These are phyloP conservation scores for Perodicticus potto DNA, from an alignment of 2,797 vertebrate genomes.

Conservation along the genomic window DNA sequence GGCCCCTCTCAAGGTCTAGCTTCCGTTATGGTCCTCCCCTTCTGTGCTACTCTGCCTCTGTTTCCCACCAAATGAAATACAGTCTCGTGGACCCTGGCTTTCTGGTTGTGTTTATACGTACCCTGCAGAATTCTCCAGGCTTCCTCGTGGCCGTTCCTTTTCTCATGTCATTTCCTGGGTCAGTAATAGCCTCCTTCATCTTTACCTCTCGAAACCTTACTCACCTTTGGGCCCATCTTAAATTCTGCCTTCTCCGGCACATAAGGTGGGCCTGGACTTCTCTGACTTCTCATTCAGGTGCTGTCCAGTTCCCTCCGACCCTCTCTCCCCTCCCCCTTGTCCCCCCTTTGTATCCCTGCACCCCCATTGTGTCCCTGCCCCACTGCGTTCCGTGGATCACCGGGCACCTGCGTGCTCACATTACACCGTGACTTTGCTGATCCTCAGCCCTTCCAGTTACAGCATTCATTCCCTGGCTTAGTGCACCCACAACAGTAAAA, in stretches of 20 bases:
- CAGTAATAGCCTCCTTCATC: background rate
- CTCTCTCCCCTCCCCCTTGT: fast-evolving
- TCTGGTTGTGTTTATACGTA: background rate
- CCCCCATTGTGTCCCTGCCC: background rate
- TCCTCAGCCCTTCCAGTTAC: background rate
- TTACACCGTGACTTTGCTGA: too few relatives aligned
- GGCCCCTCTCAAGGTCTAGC: background rate
- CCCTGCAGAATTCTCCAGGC: background rate
- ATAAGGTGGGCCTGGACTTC: background rate
- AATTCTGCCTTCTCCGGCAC: background rate
- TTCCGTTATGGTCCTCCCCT: background rate
- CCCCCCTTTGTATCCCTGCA: background rate
- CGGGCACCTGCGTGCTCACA: too few relatives aligned
- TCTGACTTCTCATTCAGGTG: background rate
- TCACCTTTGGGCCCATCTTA: background rate
- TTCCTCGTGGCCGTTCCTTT: background rate
- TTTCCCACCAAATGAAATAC: background rate
- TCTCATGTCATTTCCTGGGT: background rate
- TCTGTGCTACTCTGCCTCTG: background rate
- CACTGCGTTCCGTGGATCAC: background rate
- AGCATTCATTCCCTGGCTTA: background rate
- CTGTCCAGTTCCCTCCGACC: background rate
- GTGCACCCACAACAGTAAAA: background rate
- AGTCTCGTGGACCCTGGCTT: background rate
- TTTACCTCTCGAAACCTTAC: background rate